phyloP scores from a whole-genome alignment of 1,140 invertebrate species.

The Cherax destructor region DNA sequence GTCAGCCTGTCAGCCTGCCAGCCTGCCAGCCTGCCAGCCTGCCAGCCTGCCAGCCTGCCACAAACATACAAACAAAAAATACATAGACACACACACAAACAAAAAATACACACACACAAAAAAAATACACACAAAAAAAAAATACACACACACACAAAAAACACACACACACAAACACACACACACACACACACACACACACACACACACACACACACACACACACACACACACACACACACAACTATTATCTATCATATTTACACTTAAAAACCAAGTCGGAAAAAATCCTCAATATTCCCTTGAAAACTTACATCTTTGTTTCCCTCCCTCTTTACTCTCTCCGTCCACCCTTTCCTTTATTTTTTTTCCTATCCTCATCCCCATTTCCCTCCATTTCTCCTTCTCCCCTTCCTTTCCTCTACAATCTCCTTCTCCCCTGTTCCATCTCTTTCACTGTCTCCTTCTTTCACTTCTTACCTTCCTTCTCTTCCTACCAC shows the following conservation, averaged over 20 bases:
- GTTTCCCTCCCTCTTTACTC: constrained; percentile 12
- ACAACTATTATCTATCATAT: neutral
- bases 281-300: neutral
- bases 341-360: neutral
- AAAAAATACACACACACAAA: too few species aligned
- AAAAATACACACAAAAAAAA: too few species aligned
- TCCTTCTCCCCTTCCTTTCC: neutral
- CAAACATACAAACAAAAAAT: too few species aligned
- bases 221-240: too few species aligned
- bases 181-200: too few species aligned
- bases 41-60: neutral
- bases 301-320: neutral
- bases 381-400: neutral
- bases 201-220: too few species aligned
- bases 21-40: neutral
- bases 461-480: too few species aligned
- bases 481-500: too few species aligned
- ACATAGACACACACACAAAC: too few species aligned
- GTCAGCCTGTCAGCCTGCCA: neutral
- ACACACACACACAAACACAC: too few species aligned
- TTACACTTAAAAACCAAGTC: neutral
- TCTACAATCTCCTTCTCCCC: too few species aligned
- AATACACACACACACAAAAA: too few species aligned
- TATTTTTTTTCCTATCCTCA: neutral
- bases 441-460: neutral